Evolutionary conservation across 2,797 vertebrate species (phyloP).

Genomic region (Pangasius mekongensis): DNA sequence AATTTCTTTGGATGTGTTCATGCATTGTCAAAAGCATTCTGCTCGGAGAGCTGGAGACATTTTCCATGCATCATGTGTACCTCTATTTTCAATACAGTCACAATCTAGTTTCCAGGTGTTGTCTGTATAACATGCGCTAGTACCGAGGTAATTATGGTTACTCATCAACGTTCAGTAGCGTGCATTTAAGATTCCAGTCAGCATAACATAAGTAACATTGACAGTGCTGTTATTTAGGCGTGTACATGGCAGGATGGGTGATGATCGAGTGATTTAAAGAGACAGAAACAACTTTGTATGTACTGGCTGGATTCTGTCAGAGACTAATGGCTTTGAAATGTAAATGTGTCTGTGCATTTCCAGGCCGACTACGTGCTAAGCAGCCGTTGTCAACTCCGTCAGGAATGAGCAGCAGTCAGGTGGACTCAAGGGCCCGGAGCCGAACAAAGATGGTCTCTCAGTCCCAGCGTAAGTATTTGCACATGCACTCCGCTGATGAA

Average conservation of each 20-base stretch:
- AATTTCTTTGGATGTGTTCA: not conserved
- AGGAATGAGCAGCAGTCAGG: conserved; percentile 78
- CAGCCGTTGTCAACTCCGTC: conserved; percentile 81
- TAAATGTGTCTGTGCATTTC: conserved; percentile 37
- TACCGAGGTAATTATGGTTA: not conserved
- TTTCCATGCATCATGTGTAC: not conserved
- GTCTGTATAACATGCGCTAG: not conserved
- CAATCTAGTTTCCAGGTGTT: not conserved
- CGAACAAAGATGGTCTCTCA: conserved; percentile 96
- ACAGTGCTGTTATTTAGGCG: not conserved
- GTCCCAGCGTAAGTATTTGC: conserved; percentile 90
- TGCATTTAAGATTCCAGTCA: not conserved
- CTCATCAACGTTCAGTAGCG: not conserved
- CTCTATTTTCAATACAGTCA: not conserved
- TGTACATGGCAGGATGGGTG: not conserved
- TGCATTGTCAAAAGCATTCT: not conserved
- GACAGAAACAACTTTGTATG: not conserved
- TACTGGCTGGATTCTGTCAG: conserved; percentile 55
- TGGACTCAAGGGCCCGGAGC: conserved; percentile 93
- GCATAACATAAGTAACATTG: not conserved
- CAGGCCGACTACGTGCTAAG: conserved; percentile 90
- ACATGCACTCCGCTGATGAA: not conserved
- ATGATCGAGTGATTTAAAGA: not conserved
- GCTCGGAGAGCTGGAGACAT: not conserved
- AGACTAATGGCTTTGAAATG: conserved; percentile 26